These are phyloP conservation scores for Temnothorax rugatulus DNA, from an alignment of 2,888 invertebrate genomes.

Conservation along the genomic window DNA sequence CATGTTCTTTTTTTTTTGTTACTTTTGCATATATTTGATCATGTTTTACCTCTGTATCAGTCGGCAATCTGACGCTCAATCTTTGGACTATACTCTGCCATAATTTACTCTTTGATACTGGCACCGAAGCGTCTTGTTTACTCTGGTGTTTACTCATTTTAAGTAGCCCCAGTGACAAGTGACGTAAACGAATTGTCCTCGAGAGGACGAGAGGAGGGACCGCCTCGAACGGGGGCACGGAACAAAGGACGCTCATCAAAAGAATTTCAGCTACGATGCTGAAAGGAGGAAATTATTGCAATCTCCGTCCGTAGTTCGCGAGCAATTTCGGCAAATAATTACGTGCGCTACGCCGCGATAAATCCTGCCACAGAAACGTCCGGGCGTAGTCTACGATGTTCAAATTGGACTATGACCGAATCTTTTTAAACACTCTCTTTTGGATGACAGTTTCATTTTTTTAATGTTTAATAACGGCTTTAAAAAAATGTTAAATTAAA, in stretches of 20 bases:
- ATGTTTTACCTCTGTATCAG: conserved; percentile 30
- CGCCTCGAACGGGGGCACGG: not conserved
- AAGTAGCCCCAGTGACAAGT: conserved; percentile 26
- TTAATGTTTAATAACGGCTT: not conserved
- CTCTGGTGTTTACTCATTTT: conserved; percentile 52
- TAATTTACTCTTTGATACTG: conserved; percentile 11
- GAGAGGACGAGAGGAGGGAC: not conserved
- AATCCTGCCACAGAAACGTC: conserved; percentile 18
- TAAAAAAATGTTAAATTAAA: conserved; percentile 5
- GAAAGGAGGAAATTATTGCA: conserved; percentile 54
- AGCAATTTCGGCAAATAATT: conserved; percentile 52
- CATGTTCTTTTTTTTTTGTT: not conserved
- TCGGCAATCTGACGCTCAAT: not conserved
- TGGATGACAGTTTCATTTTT: not conserved
- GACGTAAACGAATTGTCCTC: conserved; percentile 23
- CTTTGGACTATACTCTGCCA: not conserved
- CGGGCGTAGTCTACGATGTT: not conserved
- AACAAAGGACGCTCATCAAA: conserved; percentile 49
- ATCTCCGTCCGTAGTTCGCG: conserved; percentile 47
- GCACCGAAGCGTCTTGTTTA: conserved; percentile 8
- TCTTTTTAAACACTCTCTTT: not conserved
- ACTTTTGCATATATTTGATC: not conserved
- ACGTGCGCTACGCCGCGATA: conserved; percentile 31
- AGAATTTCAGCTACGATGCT: conserved; percentile 40
- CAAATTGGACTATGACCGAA: conserved; percentile 11